Percentiles rank a stretch among this genome's conserved stretches.
Conservation (phyloP, 2,113 vertebrate species). For the Pteropus alecto region DNA sequence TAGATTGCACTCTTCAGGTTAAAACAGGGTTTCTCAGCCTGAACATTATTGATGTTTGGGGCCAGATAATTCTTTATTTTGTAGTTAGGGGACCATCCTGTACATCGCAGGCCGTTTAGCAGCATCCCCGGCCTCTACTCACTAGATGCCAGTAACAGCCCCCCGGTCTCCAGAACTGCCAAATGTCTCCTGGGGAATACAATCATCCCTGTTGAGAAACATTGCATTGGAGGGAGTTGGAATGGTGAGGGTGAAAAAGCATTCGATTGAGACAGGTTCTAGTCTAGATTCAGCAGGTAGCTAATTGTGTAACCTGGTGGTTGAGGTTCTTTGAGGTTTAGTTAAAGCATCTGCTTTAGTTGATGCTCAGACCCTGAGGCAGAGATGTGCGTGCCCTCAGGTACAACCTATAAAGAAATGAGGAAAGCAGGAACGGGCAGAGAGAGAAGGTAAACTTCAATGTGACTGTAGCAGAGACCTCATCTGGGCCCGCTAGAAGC, state of each 20-base stretch:
- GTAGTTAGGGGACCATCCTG: not conserved
- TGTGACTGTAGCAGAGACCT: too few relatives aligned
- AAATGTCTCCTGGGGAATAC: not conserved
- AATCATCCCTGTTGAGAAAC: not conserved
- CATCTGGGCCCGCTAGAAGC: fast-evolving
- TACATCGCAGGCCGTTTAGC: fast-evolving
- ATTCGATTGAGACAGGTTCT: not conserved
- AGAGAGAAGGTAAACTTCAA: not conserved
- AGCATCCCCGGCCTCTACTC: not conserved
- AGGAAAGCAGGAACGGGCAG: too few relatives aligned
- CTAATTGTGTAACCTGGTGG: too few relatives aligned
- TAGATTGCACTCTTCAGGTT: not conserved
- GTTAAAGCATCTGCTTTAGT: not conserved
- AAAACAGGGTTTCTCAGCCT: not conserved
- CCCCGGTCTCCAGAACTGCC: not conserved
- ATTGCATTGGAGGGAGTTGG: not conserved
- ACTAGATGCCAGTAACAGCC: not conserved
- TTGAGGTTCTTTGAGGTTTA: not conserved
- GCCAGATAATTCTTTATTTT: not conserved
- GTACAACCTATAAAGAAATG: not conserved
- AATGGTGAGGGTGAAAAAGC: not conserved
- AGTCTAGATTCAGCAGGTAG: not conserved
- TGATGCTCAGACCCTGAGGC: not conserved
- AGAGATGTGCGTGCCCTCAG: not conserved
- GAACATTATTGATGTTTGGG: not conserved